A percentile compares a stretch with the other conserved stretches of the same genome.
These are phyloP conservation scores for Sciurus carolinensis DNA, from an alignment of 2,797 vertebrate genomes.

Conservation along the genomic window DNA sequence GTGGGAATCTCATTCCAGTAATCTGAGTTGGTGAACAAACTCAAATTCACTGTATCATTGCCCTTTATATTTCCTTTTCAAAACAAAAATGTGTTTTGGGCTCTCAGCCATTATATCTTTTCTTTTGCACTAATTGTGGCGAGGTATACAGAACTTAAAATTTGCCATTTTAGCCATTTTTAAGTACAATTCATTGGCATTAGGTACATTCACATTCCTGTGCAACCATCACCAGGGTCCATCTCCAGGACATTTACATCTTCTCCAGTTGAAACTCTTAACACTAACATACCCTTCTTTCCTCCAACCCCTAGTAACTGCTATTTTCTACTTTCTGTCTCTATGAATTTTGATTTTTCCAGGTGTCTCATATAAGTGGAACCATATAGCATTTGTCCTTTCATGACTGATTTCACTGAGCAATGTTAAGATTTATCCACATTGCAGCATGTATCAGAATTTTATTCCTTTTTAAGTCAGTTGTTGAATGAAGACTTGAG, in stretches of 20 bases:
- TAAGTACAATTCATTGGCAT: neutral
- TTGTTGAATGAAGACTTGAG: neutral
- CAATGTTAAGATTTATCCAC: neutral
- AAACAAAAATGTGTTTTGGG: neutral
- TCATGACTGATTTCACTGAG: neutral
- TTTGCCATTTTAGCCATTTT: neutral
- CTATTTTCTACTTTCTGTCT: neutral
- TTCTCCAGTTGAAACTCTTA: neutral
- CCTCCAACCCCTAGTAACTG: neutral
- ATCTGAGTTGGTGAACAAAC: neutral
- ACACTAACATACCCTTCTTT: neutral
- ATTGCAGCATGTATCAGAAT: neutral
- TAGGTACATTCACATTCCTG: neutral
- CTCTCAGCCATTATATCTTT: neutral
- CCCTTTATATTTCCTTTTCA: neutral
- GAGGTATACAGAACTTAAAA: neutral
- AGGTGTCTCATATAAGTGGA: neutral
- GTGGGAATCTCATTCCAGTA: neutral
- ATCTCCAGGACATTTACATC: neutral
- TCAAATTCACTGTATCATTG: neutral
- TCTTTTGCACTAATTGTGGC: neutral
- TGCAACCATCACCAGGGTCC: neutral
- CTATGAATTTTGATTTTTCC: neutral
- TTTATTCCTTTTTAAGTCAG: conserved; percentile 21
- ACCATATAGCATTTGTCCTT: neutral